Conservation (phyloP, 2,888 invertebrate species). For the Cheilosia scutellata region DNA sequence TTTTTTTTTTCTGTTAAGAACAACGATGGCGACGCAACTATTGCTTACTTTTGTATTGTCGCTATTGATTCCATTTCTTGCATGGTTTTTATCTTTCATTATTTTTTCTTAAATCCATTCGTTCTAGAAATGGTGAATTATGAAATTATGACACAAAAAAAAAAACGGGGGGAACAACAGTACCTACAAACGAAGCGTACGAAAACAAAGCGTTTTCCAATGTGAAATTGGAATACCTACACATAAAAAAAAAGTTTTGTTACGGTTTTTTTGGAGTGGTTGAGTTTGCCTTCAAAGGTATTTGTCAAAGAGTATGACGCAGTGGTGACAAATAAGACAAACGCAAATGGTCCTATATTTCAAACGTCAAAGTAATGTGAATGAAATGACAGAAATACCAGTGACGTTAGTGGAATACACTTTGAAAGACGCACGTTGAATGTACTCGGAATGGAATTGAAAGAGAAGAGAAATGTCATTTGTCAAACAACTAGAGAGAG, state of each 20-base stretch:
- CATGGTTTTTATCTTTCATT: slow-evolving; percentile 4
- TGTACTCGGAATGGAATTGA: slow-evolving; percentile 1
- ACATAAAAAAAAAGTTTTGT: slow-evolving; percentile 15
- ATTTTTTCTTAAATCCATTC: slow-evolving; percentile 30
- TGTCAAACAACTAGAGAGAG: too few species aligned
- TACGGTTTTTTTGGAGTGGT: slow-evolving; percentile 25
- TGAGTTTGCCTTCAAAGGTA: slow-evolving; percentile 15
- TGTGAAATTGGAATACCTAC: neutral
- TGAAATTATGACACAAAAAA: slow-evolving; percentile 21
- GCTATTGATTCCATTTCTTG: slow-evolving; percentile 32
- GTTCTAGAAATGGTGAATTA: slow-evolving; percentile 38
- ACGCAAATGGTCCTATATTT: slow-evolving; percentile 20
- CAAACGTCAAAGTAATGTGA: slow-evolving; percentile 41
- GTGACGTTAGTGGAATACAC: slow-evolving; percentile 3
- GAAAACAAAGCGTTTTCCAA: slow-evolving; percentile 40
- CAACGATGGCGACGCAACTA: neutral
- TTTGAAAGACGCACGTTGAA: slow-evolving; percentile 26
- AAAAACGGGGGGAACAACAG: neutral
- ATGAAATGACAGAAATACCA: neutral
- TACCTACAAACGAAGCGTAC: slow-evolving; percentile 1
- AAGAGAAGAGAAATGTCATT: too few species aligned
- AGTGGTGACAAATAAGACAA: slow-evolving; percentile 32
- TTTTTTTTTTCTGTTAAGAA: slow-evolving; percentile 14
- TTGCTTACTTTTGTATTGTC: slow-evolving; percentile 12
- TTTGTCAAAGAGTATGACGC: slow-evolving; percentile 22